Evolutionary conservation across 1,140 invertebrate species (phyloP).

Genomic region (Odontomachus brunneus): DNA sequence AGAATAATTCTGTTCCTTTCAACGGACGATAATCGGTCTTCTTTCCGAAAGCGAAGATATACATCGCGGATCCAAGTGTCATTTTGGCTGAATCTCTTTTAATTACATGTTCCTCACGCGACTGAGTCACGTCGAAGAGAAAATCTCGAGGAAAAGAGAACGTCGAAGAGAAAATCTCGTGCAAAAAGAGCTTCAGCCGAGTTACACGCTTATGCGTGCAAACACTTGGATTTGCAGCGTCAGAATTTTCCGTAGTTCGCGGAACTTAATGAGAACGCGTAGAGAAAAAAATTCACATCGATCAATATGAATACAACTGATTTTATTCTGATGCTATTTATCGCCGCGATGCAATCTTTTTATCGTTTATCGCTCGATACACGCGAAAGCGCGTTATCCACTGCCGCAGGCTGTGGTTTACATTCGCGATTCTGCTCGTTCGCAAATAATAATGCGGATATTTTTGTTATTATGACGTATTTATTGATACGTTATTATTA

Average conservation of each 20-base stretch:
- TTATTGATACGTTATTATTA: constrained; percentile 32
- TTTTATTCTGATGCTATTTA: constrained; percentile 11
- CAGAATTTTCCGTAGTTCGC: no score
- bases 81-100: no score
- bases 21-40: constrained; percentile 2
- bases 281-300: no score
- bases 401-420: not conserved
- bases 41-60: not conserved
- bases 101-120: no score
- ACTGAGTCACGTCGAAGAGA: no score
- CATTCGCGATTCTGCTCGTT: not conserved
- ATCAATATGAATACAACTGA: no score
- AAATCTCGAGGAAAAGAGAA: no score
- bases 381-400: not conserved
- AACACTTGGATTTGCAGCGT: no score
- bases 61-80: no score
- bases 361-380: not conserved
- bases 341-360: not conserved
- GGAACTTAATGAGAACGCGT: not conserved
- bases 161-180: no score
- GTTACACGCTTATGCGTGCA: no score
- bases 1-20: not conserved
- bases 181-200: no score
- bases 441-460: constrained; percentile 16
- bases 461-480: not conserved